Evolutionary conservation across 2,888 invertebrate genomes (phyloP).

Genomic region (Drosophila neoperkinsi): DNA sequence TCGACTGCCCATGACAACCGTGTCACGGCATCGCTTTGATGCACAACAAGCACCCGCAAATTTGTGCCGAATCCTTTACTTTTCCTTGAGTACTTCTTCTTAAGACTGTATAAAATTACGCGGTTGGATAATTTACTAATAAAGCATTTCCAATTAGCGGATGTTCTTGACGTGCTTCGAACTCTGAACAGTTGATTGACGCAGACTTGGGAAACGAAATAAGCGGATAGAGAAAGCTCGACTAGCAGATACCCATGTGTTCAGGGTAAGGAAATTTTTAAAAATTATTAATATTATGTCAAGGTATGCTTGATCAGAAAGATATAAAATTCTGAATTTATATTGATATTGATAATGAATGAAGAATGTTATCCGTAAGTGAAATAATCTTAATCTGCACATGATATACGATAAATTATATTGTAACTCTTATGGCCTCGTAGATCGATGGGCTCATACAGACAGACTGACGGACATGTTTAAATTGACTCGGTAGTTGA

Average conservation of each 20-base stretch:
- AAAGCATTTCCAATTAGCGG: slow-evolving; percentile 64
- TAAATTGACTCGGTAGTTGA: background rate
- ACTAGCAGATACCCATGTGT: background rate
- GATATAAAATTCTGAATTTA: fast-evolving
- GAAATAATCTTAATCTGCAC: background rate
- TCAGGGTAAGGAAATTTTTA: background rate
- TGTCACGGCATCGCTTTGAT: slow-evolving; percentile 28
- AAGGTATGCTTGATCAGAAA: background rate
- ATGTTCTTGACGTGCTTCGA: slow-evolving; percentile 49
- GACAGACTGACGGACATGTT: background rate
- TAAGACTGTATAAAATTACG: slow-evolving; percentile 8
- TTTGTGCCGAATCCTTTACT: slow-evolving; percentile 24
- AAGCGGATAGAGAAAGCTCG: background rate
- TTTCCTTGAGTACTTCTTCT: slow-evolving; percentile 1
- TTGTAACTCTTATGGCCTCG: background rate
- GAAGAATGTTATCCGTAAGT: background rate
- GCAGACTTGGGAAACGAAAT: slow-evolving; percentile 3
- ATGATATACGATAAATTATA: background rate
- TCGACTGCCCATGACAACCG: slow-evolving; percentile 39
- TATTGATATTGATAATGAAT: background rate
- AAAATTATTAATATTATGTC: background rate
- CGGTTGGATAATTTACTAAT: slow-evolving; percentile 39
- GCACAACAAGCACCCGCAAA: slow-evolving; percentile 46
- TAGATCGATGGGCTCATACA: background rate
- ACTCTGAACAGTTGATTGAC: slow-evolving; percentile 45